Evolutionary conservation across 2,888 invertebrate genomes (phyloP), one percentile per base, ranked within the genome.

Genomic region (Troides aeacus): DNA sequence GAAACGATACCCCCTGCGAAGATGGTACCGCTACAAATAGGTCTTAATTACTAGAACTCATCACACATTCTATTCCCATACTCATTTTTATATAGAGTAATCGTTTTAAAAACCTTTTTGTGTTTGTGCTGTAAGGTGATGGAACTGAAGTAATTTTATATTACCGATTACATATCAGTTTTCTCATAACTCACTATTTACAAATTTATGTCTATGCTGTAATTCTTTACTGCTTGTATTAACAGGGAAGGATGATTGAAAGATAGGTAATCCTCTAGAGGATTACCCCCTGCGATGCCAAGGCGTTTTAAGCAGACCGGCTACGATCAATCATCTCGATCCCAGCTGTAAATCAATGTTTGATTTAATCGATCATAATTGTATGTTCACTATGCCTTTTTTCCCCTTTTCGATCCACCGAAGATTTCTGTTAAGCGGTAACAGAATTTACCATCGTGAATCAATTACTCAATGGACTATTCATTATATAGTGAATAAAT

Each of bases 321-420:
- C 57, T n/a, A n/a, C 64, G 56, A 70, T 70, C 70, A 70, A 70
- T 70, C 70, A 70, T 61, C 56, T 59, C 56, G 66, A 70, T 67
- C 63, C 66, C 39, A 59, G 60, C 67, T 67, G 60, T 67, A 70
- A 67, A 64, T 70, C 70, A 67, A 67, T 70, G 67, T 64, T 70
- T 70, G 64, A 70, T 67, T 70, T 67, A 67, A 70, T 70, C 67
- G 58, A 57, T 64, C 67, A 61, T 70, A 70, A 70, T 67, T 66
- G 21, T 46, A 46, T 58, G 63, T 66, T 66, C 60, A 30, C 24
- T 62, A 53, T n/a, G 53, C 70, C 58, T 63, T 53, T 62, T 57
- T 46, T 30, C 50, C 53, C 46, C 57, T 67, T 67, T 66, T 56
- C 36, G 60, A 17, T 18, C 60, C 24, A 18, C 18, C 36, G 24